Evolutionary conservation across 2,797 vertebrate genomes (phyloP), one percentile per base, ranked within the genome.

Genomic region (Pogoniulus pusillus): DNA sequence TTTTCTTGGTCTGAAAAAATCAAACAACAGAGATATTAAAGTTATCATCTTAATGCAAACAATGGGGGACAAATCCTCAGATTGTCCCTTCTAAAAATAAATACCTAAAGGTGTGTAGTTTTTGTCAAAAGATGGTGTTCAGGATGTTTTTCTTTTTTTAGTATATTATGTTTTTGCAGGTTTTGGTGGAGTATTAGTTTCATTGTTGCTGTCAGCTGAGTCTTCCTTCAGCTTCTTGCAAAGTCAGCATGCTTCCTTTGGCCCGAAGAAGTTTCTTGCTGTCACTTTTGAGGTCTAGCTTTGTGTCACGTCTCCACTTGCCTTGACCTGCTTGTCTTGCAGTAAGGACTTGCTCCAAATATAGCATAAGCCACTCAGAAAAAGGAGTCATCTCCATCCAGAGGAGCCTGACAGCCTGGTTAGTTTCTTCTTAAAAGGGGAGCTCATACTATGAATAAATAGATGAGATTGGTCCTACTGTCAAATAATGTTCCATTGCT

Each of bases 351-450:
- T 53, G 58, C 39, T 79, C 39, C 49, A 54, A 23, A 29, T 12
- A 4, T 35, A 76, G 68, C 49, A 18, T 43, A 51, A 68, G 66
- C 34, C 72, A 43, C 66, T 69, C 20, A 55, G 43, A 22, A 43
- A 54, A 49, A 73, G 45, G 64, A 93, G 24, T 22, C 7, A 3
- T 47, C n/a, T 85, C n/a, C 66, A 77, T 35, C 39, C 53, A 19
- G 41, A 24, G 24, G 16, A 89, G 26, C 8, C 29, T 0, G 0
- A 23, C 53, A 58, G 37, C 66, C 47, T 45, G 16, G 1, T 26
- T 37, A 58, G 18, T 72, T 69, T 81, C 59, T 45, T 66, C 29
- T 54, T 81, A 49, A 39, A 35, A 63, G 64, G 79, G 23, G 22
- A 53, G 22, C 8, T 24, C 27, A 7, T 49, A 4, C 53, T 47